phyloP scores from a whole-genome alignment of 2,113 vertebrate genomes.

The Tragelaphus buxtoni region DNA sequence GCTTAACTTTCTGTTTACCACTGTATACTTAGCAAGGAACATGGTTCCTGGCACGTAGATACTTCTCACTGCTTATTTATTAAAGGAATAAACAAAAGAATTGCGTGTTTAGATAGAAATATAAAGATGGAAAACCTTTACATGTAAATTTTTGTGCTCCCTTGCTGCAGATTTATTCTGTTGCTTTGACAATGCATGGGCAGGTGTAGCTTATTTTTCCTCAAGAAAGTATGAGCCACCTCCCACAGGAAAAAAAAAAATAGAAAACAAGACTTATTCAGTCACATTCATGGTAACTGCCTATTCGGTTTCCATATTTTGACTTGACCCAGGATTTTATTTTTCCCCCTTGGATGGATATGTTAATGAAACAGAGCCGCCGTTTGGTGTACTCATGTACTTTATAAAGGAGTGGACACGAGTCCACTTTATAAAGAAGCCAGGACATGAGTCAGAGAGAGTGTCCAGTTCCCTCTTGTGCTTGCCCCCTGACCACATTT shows the following conservation, averaged over 20 bases:
- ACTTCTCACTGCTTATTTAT: not conserved
- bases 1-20: slow-evolving; percentile 18
- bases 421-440: not conserved
- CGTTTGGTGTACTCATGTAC: not conserved
- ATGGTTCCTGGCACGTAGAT: not conserved
- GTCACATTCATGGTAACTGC: not conserved
- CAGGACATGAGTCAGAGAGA: not conserved
- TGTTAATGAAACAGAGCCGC: not conserved
- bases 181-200: not conserved
- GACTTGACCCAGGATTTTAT: not conserved
- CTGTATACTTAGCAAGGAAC: not conserved
- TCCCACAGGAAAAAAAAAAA: not conserved
- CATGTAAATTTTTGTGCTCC: not conserved
- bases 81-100: slow-evolving; percentile 14
- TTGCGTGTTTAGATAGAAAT: not conserved
- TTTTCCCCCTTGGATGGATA: not conserved
- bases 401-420: not conserved
- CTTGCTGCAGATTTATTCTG: not conserved
- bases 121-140: not conserved
- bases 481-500: not conserved
- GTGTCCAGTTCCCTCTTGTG: not conserved
- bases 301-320: not conserved
- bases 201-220: not conserved
- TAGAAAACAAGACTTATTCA: not conserved
- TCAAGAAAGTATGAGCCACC: not conserved